Percentiles rank a stretch among this genome's conserved stretches.
These are phyloP conservation scores for Protobothrops flavoviridis DNA, from an alignment of 2,113 vertebrate species.

Conservation along the genomic window DNA sequence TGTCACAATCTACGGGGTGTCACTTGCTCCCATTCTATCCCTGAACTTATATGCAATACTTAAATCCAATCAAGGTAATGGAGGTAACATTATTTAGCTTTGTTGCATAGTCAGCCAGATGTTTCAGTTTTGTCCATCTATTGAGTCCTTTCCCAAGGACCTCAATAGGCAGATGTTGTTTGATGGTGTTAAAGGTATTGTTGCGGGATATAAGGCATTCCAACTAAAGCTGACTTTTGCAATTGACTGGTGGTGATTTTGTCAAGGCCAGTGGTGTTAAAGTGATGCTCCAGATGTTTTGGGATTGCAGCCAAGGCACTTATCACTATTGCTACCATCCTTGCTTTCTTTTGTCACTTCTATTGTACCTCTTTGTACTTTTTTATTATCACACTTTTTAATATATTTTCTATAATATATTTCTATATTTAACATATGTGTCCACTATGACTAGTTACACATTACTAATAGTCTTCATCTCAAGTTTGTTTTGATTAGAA, in stretches of 20 bases:
- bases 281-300: background rate
- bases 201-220: background rate
- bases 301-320: background rate
- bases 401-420: background rate
- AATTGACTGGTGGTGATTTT: background rate
- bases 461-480: background rate
- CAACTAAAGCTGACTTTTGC: background rate
- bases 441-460: background rate
- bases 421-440: background rate
- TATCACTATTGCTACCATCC: background rate
- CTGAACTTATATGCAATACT: background rate
- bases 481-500: background rate
- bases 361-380: background rate
- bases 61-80: background rate
- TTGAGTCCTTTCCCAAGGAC: background rate
- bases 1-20: background rate
- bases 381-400: background rate
- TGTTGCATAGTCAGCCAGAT: background rate
- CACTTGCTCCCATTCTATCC: background rate
- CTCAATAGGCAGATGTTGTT: background rate
- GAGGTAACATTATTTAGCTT: background rate
- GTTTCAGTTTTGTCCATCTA: background rate
- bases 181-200: background rate
- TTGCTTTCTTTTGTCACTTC: background rate
- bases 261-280: background rate